phyloP scores from a whole-genome alignment of 2,113 vertebrate genomes.

The Hydrolagus affinis region DNA sequence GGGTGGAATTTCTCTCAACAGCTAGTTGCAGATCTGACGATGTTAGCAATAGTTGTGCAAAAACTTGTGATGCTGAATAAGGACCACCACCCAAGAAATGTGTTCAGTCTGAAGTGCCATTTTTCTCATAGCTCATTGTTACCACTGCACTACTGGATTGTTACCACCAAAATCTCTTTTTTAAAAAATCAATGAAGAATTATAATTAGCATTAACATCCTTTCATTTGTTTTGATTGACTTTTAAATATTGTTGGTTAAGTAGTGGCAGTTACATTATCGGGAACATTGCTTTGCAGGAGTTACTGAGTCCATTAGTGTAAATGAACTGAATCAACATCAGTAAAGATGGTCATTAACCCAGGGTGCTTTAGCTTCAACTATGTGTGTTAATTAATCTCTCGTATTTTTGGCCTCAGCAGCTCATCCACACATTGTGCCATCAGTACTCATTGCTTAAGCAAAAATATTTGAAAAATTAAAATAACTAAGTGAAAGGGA shows the following conservation, averaged over 20 bases:
- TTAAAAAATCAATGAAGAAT: no score
- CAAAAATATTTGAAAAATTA: conserved; percentile 20
- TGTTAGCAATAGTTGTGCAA: no score
- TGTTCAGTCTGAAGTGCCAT: no score
- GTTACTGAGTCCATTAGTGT: background rate
- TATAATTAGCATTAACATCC: background rate
- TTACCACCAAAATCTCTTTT: no score
- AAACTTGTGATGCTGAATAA: no score
- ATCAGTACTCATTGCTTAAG: background rate
- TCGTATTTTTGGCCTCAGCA: background rate
- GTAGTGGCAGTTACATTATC: background rate
- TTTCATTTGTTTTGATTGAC: background rate
- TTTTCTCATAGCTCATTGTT: no score
- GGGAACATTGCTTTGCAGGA: background rate
- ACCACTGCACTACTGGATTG: no score
- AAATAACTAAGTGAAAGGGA: background rate
- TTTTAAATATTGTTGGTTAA: background rate
- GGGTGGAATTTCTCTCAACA: no score
- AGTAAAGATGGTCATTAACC: conserved; percentile 8
- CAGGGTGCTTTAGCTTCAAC: background rate
- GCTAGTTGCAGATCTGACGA: no score
- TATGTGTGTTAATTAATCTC: conserved; percentile 18
- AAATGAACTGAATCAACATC: conserved; percentile 12
- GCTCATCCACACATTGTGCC: background rate
- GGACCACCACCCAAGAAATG: no score